phyloP scores from a whole-genome alignment of 2,888 invertebrate genomes.

The Pilophorus perplexus region DNA sequence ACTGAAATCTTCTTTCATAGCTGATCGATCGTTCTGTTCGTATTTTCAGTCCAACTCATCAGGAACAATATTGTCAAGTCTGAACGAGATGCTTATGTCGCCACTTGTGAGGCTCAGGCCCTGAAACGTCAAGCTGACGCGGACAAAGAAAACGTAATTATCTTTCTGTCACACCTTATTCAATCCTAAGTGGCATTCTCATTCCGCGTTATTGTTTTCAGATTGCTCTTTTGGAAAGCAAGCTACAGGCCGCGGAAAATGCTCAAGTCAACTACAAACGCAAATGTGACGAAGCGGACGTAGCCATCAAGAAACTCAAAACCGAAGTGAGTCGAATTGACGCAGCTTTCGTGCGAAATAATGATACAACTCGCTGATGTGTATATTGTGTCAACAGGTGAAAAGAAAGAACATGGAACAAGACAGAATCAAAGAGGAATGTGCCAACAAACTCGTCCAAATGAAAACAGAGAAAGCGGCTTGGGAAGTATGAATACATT shows the following conservation, averaged over 20 bases:
- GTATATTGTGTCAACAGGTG: no score
- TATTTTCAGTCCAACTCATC: background rate
- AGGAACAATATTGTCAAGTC: conserved; percentile 35
- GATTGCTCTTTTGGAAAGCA: conserved; percentile 59
- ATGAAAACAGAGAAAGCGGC: conserved; percentile 50
- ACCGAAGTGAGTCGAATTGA: conserved; percentile 44
- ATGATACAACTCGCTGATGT: no score
- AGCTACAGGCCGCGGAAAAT: conserved; percentile 65
- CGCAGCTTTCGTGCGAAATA: background rate
- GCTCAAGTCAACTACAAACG: conserved; percentile 46
- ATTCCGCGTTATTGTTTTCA: conserved; percentile 47
- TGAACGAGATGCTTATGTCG: conserved; percentile 37
- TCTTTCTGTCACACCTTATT: no score
- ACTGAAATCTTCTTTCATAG: no score
- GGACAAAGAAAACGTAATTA: conserved; percentile 24
- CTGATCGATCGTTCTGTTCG: background rate
- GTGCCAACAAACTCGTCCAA: conserved; percentile 59
- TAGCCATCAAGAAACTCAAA: conserved; percentile 45
- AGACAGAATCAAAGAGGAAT: conserved; percentile 56
- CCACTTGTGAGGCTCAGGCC: conserved; percentile 9
- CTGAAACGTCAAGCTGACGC: background rate
- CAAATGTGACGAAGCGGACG: conserved; percentile 46
- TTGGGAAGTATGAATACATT: conserved; percentile 38
- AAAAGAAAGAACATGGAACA: conserved; percentile 52
- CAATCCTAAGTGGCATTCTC: no score